These are phyloP conservation scores for Eucera pruinosa DNA, from an alignment of 2,888 invertebrate species.

Conservation along the genomic window DNA sequence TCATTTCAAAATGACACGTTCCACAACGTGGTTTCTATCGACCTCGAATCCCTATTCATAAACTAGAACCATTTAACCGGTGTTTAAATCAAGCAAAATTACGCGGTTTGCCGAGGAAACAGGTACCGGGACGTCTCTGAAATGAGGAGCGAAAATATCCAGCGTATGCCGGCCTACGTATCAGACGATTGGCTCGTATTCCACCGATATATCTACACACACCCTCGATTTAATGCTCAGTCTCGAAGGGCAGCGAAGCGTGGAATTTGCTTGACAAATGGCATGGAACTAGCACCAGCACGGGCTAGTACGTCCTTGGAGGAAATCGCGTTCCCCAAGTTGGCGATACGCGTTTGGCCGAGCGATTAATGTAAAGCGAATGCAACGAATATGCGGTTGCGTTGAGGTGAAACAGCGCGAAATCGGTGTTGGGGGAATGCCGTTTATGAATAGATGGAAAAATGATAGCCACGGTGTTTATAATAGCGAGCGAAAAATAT, in stretches of 20 bases:
- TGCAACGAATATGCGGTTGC: constrained; percentile 20
- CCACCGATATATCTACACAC: constrained; percentile 24
- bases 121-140: constrained; percentile 12
- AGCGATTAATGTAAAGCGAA: constrained; percentile 55
- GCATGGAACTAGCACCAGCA: constrained; percentile 57
- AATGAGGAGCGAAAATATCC: constrained; percentile 22
- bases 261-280: constrained; percentile 67
- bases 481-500: constrained; percentile 19
- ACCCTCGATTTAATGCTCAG: constrained; percentile 57
- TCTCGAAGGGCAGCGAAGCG: constrained; percentile 56
- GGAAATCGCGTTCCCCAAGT: constrained; percentile 62
- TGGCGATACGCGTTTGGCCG: constrained; percentile 58
- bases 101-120: neutral
- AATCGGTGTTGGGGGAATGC: constrained; percentile 9
- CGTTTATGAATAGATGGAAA: constrained; percentile 35
- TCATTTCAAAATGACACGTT: constrained; percentile 21
- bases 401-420: constrained; percentile 27
- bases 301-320: constrained; percentile 58
- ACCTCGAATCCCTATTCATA: constrained; percentile 14
- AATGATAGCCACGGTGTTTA: constrained; percentile 22
- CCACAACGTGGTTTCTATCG: neutral
- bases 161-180: constrained; percentile 13
- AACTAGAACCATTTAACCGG: constrained; percentile 15
- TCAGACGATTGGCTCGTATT: constrained; percentile 40
- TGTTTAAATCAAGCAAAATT: constrained; percentile 20